Conservation (phyloP, 2,888 invertebrate genomes). For the Meiosimyza decipiens region DNA sequence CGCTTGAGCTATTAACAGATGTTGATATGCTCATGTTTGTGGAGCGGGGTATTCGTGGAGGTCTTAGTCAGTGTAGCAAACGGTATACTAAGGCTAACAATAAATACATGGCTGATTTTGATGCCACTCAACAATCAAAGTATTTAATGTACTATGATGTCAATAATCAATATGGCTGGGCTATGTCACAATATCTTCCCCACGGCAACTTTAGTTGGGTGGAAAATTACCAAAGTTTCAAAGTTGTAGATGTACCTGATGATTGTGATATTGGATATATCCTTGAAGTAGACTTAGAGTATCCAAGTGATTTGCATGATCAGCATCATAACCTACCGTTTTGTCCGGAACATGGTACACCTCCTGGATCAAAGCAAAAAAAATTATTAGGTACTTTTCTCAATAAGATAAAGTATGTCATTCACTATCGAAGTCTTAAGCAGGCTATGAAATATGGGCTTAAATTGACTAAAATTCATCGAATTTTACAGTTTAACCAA, state of each 20-base stretch:
- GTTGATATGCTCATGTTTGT: neutral
- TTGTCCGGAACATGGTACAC: conserved; percentile 19
- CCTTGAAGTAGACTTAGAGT: conserved; percentile 46
- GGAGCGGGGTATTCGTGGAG: neutral
- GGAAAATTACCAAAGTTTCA: conserved; percentile 32
- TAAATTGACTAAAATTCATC: conserved; percentile 51
- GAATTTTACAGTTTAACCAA: conserved; percentile 53
- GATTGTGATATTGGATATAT: conserved; percentile 46
- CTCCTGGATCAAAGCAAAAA: neutral
- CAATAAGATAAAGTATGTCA: conserved; percentile 51
- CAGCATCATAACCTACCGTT: conserved; percentile 28
- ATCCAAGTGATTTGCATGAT: conserved; percentile 13
- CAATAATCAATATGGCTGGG: conserved; percentile 61
- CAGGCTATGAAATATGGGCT: conserved; percentile 53
- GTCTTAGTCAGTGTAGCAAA: neutral
- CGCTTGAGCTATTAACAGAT: conserved; percentile 5
- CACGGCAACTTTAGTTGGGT: conserved; percentile 53
- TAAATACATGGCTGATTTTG: neutral
- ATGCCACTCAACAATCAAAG: conserved; percentile 22
- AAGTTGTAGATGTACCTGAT: conserved; percentile 37
- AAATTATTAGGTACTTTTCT: conserved; percentile 48
- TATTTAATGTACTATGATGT: conserved; percentile 56
- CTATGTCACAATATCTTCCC: conserved; percentile 56
- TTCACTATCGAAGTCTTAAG: conserved; percentile 52
- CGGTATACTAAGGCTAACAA: neutral